Evolutionary conservation across 2,888 invertebrate genomes (phyloP), one percentile per base, ranked within the genome.

Genomic region (Perizoma affinitatum): DNA sequence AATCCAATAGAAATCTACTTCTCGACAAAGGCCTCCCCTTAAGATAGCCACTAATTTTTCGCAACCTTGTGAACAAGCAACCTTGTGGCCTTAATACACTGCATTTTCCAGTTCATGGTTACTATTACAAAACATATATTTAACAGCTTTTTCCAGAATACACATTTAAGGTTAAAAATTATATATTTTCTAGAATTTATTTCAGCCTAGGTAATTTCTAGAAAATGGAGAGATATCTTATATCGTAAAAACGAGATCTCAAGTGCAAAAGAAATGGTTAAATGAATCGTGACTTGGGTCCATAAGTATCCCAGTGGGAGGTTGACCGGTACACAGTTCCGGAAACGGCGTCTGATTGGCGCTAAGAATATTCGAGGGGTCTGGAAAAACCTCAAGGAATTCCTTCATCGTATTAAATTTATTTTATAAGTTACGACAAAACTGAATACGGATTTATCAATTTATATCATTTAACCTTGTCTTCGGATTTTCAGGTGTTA

Each of bases 301-400:
- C 68, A 76, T 84, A 79, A 82, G 75, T 80, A 80, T 76, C 84
- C 38, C 80, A 66, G 76, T 73, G 74, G 82, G 81, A 62, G 76
- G 75, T 66, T 43, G 57, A 43, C 56, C 47, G 54, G 45, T n/a
- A 5, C 34, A 0, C 49, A 35, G 36, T 49, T 47, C 54, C 50
- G 62, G 62, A 58, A 58, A 62, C 51, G 54, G 58, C 58, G 51
- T 41, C 58, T 58, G 63, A 63, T 63, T 59, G 62, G 49, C 58
- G 58, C 55, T 52, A 43, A 42, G 54, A 61, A 61, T 61, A 57
- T 57, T 61, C 54, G 11, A 43, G 51, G 44, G 36, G 49, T 49
- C 45, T 42, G 48, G 41, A 41, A 46, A 56, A 54, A 10, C 58
- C 36, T 49, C 9, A 10, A 5, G 44, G 49, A 47, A 49, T 48